Evolutionary conservation across 2,888 invertebrate species (phyloP), one percentile per base, ranked within the genome.

Genomic region (Alitta virens): DNA sequence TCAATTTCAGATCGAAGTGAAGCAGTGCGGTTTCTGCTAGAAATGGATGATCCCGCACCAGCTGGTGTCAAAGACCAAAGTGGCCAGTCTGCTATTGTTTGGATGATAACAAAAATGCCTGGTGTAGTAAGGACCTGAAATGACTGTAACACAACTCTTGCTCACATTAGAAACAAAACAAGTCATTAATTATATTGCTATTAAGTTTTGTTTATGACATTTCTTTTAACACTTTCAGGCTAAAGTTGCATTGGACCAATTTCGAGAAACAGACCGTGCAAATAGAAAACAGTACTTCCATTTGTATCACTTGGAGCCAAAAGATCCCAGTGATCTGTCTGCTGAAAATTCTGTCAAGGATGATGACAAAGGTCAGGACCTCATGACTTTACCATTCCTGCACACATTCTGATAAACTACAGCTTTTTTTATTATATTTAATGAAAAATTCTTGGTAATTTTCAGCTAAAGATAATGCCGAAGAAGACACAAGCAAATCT

Each of bases 81-180:
- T 51, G 79, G 79, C 2, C 72, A 75, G 61, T 66, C 74, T 9
- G 74, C 74, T 27, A 72, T 80, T n/a, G 74, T 76, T 3, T 78
- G 76, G 75, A 78, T 80, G 77, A 78, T 80, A 51, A 76, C 71
- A 51, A 80, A 80, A 60, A 80, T 80, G 80, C 75, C 80, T 0
- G 77, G 75, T 26, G 79, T 80, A 67, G 79, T 79, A 63, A 65
- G 75, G 54, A 38, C 16, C 14, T 42, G n/a, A n/a, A n/a, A n/a
- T n/a, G n/a, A n/a, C n/a, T n/a, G n/a, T n/a, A n/a, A n/a, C n/a
- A n/a, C n/a, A n/a, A n/a, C n/a, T n/a, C n/a, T n/a, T n/a, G n/a
- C n/a, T n/a, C n/a, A n/a, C n/a, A n/a, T n/a, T n/a, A n/a, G n/a
- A n/a, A n/a, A n/a, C n/a, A n/a, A n/a, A n/a, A n/a, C n/a, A n/a